These are phyloP conservation scores for Caranx ignobilis DNA, from an alignment of 2,113 vertebrate genomes.

Conservation along the genomic window DNA sequence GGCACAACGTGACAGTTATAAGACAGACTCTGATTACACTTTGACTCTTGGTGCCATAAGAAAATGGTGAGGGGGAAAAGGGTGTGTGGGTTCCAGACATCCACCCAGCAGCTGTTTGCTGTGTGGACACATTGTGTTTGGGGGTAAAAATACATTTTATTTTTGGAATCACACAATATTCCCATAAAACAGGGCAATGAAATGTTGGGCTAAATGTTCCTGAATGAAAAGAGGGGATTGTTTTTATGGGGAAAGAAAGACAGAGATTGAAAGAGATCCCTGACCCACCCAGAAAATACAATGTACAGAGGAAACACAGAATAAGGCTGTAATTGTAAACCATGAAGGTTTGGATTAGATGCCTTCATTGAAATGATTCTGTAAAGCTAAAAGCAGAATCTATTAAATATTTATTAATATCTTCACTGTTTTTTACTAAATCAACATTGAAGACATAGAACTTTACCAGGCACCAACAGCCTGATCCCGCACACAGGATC, in stretches of 20 bases:
- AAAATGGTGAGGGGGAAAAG: not conserved
- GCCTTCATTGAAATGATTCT: too few relatives aligned
- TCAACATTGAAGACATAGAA: too few relatives aligned
- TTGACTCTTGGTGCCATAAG: not conserved
- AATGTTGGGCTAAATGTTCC: not conserved
- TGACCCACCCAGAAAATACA: not conserved
- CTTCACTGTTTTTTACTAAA: too few relatives aligned
- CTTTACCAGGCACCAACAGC: not conserved
- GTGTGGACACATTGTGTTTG: not conserved
- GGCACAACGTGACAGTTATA: not conserved
- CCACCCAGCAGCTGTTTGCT: not conserved
- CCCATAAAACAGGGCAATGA: not conserved
- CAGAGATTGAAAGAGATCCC: not conserved
- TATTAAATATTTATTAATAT: too few relatives aligned
- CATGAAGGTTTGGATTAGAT: too few relatives aligned
- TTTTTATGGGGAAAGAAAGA: not conserved
- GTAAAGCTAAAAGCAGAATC: too few relatives aligned
- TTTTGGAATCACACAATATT: slow-evolving; percentile 3
- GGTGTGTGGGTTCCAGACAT: not conserved
- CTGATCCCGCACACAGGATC: too few relatives aligned
- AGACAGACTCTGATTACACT: not conserved
- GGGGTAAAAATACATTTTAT: not conserved
- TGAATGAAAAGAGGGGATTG: not conserved
- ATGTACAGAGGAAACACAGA: not conserved
- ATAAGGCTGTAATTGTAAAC: too few relatives aligned